Percentiles rank a stretch among this genome's conserved stretches.
These are phyloP conservation scores for Euglossa dilemma DNA, from an alignment of 1,140 invertebrate genomes.

Conservation along the genomic window DNA sequence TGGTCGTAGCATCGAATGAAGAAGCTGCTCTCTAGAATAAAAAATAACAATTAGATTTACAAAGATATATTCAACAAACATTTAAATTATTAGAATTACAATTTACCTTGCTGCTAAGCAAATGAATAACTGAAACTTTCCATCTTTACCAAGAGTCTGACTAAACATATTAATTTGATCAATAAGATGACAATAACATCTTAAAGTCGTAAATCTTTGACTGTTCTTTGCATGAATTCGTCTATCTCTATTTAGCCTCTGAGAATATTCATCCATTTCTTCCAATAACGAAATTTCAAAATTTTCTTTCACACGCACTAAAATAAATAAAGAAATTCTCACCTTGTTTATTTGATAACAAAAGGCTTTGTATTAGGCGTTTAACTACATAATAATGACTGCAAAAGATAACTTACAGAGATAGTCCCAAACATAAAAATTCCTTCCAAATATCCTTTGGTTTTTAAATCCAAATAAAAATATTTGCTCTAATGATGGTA, in stretches of 20 bases:
- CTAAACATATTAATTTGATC: constrained; percentile 93
- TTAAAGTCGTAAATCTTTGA: constrained; percentile 87
- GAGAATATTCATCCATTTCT: constrained; percentile 81
- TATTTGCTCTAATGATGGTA: constrained; percentile 95
- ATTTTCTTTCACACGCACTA: constrained; percentile 92
- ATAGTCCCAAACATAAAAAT: constrained; percentile 99
- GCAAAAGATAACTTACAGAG: constrained; percentile 87
- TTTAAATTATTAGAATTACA: neutral
- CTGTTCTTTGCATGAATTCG: constrained; percentile 78
- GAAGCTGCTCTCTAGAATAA: constrained; percentile 92
- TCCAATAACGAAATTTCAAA: constrained; percentile 89
- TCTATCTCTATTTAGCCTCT: constrained; percentile 75
- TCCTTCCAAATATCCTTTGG: constrained; percentile 94
- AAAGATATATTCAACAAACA: neutral
- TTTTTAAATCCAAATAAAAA: constrained; percentile 97
- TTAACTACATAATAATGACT: neutral
- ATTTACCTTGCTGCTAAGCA: constrained; percentile 86
- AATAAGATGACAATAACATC: constrained; percentile 90
- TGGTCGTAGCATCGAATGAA: constrained; percentile 93
- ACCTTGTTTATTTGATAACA: neutral
- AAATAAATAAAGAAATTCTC: constrained; percentile 31
- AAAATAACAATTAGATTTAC: neutral
- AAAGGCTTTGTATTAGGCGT: neutral
- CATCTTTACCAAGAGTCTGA: constrained; percentile 96
- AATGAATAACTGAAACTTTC: constrained; percentile 98